phyloP scores from a whole-genome alignment of 2,113 vertebrate genomes.

The Tachycineta bicolor region DNA sequence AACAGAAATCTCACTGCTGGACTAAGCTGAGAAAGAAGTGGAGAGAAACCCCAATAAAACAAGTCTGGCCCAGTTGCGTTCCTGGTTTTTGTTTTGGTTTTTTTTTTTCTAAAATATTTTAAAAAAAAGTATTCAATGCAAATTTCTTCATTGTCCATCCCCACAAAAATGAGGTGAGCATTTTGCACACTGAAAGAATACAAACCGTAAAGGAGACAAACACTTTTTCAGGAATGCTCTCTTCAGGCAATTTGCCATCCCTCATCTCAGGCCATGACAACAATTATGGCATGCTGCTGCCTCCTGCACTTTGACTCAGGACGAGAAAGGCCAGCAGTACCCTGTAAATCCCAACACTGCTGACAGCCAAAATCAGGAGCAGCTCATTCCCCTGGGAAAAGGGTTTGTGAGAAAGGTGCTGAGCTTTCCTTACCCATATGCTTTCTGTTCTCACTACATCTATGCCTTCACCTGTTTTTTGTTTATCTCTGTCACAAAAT shows the following conservation, averaged over 20 bases:
- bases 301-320: background rate
- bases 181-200: background rate
- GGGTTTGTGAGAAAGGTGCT: constrained; percentile 35
- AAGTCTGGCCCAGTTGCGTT: background rate
- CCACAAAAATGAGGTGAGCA: background rate
- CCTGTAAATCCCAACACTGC: constrained; percentile 39
- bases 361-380: constrained; percentile 43
- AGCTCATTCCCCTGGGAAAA: constrained; percentile 36
- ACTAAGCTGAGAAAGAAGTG: background rate
- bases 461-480: constrained; percentile 46
- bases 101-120: background rate
- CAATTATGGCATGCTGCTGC: background rate
- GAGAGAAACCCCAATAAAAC: background rate
- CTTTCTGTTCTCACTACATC: constrained; percentile 57
- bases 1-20: background rate
- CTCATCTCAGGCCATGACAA: background rate
- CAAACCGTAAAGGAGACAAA: background rate
- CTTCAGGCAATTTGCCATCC: background rate
- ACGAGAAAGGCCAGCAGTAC: background rate
- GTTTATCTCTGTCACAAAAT: constrained; percentile 16
- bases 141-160: background rate
- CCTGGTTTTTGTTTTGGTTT: background rate
- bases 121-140: background rate
- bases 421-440: constrained; percentile 36
- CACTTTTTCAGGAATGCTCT: background rate